Conservation (phyloP, 2,888 invertebrate genomes). For the Dicycla oo region DNA sequence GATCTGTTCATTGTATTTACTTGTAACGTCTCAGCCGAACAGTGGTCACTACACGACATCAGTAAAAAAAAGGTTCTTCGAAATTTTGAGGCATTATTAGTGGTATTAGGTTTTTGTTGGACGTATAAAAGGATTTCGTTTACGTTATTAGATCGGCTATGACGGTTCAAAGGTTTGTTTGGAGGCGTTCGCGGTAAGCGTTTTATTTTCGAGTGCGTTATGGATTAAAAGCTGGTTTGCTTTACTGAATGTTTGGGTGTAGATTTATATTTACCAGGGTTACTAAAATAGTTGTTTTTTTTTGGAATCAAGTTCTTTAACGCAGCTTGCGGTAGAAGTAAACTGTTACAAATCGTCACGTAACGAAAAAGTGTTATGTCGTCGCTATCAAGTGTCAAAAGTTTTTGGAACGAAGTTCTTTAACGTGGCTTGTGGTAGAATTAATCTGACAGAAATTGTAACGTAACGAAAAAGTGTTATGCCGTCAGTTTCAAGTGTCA, state of each 20-base stretch:
- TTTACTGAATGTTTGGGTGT: conserved; percentile 47
- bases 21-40: conserved; percentile 61
- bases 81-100: conserved; percentile 69
- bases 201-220: conserved; percentile 50
- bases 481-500: too few relatives aligned
- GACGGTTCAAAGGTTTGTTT: conserved; percentile 69
- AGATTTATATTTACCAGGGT: conserved; percentile 4
- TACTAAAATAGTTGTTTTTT: too few relatives aligned
- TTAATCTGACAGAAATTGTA: too few relatives aligned
- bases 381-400: too few relatives aligned
- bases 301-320: too few relatives aligned
- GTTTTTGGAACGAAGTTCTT: too few relatives aligned
- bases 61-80: conserved; percentile 68
- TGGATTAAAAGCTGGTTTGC: conserved; percentile 50
- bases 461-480: too few relatives aligned
- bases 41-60: conserved; percentile 75
- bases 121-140: conserved; percentile 73
- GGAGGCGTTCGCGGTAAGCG: conserved; percentile 75
- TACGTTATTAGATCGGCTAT: conserved; percentile 67
- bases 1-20: conserved; percentile 63
- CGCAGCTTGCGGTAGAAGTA: too few relatives aligned
- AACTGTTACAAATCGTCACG: too few relatives aligned
- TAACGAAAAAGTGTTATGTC: too few relatives aligned
- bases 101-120: conserved; percentile 68
- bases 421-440: too few relatives aligned